Evolutionary conservation across 35 echinoderm and acorn worm genomes (phyloP).

Genomic region (Anneissia japonica): DNA sequence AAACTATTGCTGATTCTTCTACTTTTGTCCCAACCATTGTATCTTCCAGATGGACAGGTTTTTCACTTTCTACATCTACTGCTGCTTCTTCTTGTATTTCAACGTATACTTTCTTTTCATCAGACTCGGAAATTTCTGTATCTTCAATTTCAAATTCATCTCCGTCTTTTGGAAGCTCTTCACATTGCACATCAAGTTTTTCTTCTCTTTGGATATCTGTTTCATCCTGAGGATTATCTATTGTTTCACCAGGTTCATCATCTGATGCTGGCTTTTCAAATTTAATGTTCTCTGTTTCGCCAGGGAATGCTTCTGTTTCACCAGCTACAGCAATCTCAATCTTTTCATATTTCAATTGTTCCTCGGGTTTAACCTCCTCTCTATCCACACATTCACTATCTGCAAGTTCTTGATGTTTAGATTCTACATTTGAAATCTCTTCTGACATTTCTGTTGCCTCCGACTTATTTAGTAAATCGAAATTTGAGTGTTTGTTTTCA

Average conservation of each 20-base stretch:
- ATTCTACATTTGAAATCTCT: neutral
- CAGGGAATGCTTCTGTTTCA: too few species aligned
- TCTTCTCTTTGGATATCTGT: neutral
- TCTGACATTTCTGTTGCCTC: neutral
- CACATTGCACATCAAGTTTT: neutral
- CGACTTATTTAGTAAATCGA: too few species aligned
- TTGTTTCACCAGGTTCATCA: neutral
- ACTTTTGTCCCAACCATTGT: too few species aligned
- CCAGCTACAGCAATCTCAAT: too few species aligned
- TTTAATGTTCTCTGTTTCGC: neutral
- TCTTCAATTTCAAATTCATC: neutral
- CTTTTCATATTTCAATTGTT: neutral
- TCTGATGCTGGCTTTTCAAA: neutral
- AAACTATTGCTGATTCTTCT: conserved; percentile 3
- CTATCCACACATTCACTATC: neutral
- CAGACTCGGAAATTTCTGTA: conserved; percentile 17
- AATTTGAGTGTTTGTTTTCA: too few species aligned
- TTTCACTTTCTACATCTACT: too few species aligned
- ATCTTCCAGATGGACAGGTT: too few species aligned
- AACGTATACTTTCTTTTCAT: neutral
- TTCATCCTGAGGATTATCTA: neutral
- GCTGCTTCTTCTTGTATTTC: neutral
- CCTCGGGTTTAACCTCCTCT: neutral
- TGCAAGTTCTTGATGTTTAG: neutral
- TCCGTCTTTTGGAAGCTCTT: neutral